Base-by-base conservation (phyloP, 2,113 vertebrate species). In the Ceyx margarethae region DNA sequence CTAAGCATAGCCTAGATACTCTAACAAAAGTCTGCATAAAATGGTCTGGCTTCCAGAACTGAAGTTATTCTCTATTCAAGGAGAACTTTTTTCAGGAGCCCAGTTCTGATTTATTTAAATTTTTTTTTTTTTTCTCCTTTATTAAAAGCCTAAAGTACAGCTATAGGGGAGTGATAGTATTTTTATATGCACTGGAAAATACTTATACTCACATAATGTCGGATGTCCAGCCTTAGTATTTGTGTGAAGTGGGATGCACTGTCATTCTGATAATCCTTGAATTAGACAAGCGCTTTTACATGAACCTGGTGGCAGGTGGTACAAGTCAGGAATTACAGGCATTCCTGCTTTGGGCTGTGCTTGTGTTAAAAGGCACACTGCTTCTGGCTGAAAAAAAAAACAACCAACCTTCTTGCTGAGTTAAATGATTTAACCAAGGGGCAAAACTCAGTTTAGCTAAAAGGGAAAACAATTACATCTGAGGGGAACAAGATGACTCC, bases 321-420 rank as follows among this genome's bases (percentile, higher is more conserved):
- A 81, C 69, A 35, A 97, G 68, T 85, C 64, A 96, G 95, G 96
- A 96, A 97, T 97, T 97, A 93, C 95, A 98, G 95, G 91, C 87
- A 98, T 98, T 97, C 96, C 69, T 92, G 95, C 96, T 97, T 93
- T 92, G 94, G 97, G 98, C 96, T 73, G 80, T 93, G 67, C 81
- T 97, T 96, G 91, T 95, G 96, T 94, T 85, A 96, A 96, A 96
- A 92, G 76, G 80, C 80, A 85, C 73, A 40, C 53, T 79, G 79
- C 84, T 94, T 85, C 85, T 91, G 92, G 65, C 93, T 94, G 93
- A 95, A 97, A 66, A 93, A 50, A 28, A 93, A 37, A 37, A 37
- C 37, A 10, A 37, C 37, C 37, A 37, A 37, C 37, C 64, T 91
- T 96, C 62, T 94, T 96, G 58, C 77, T 22, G 58, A 82, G 53